Evolutionary conservation across 1,140 invertebrate genomes (phyloP).

Genomic region (Thrips palmi): DNA sequence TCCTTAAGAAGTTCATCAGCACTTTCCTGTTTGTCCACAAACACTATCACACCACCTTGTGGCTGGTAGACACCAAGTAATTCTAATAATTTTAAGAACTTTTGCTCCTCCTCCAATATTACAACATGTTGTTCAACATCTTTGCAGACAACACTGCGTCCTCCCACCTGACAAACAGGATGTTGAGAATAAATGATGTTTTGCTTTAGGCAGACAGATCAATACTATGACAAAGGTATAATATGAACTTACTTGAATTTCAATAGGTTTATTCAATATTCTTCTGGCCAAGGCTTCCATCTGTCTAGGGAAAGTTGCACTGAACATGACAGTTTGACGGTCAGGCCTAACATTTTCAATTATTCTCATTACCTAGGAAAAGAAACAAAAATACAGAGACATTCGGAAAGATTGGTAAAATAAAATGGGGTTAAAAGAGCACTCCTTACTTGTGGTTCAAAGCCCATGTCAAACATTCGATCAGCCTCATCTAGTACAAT

Average conservation of each 20-base stretch:
- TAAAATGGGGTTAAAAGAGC: conserved; percentile 3
- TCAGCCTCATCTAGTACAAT: conserved; percentile 98
- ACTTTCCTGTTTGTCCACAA: conserved; percentile 98
- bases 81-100: conserved; percentile 94
- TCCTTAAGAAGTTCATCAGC: conserved; percentile 88
- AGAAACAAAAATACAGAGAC: background rate
- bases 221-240: background rate
- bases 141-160: conserved; percentile 91
- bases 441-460: conserved; percentile 78
- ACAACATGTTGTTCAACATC: conserved; percentile 94
- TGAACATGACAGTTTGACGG: conserved; percentile 95
- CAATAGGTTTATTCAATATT: conserved; percentile 87
- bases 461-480: conserved; percentile 99
- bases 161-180: conserved; percentile 58
- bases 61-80: conserved; percentile 88
- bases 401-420: background rate
- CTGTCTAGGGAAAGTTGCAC: conserved; percentile 94
- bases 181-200: too few relatives aligned
- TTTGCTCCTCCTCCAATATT: conserved; percentile 89
- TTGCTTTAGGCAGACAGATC: background rate
- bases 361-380: conserved; percentile 72
- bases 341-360: conserved; percentile 95
- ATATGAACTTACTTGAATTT: conserved; percentile 53
- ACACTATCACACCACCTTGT: conserved; percentile 84
- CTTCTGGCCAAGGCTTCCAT: conserved; percentile 95